Conservation (phyloP, 2,888 invertebrate species). For the Ichneumoninae sp. region DNA sequence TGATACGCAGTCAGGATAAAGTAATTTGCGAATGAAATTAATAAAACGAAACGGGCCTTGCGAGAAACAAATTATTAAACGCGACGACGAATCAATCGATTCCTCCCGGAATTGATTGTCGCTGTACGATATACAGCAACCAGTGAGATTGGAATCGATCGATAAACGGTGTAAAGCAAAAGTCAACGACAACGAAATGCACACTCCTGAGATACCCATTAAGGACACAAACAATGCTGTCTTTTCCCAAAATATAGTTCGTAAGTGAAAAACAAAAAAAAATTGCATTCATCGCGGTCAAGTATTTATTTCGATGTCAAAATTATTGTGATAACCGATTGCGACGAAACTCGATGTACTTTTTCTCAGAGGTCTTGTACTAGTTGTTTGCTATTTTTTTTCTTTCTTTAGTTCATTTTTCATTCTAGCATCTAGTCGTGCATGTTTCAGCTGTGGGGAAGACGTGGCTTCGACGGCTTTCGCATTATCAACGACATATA, state of each 20-base stretch:
- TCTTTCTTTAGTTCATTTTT: not conserved
- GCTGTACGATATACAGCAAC: conserved; percentile 1
- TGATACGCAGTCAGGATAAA: conserved; percentile 26
- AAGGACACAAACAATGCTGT: conserved; percentile 19
- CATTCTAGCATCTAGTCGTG: not conserved
- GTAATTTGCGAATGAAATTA: conserved; percentile 22
- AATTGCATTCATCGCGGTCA: conserved; percentile 34
- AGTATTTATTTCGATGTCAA: conserved; percentile 55
- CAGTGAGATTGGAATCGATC: conserved; percentile 44
- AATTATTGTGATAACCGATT: conserved; percentile 62
- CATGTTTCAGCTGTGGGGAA: too few species aligned
- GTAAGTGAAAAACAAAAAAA: conserved; percentile 33
- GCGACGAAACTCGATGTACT: conserved; percentile 57
- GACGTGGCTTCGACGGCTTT: not conserved
- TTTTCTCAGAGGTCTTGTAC: conserved; percentile 38
- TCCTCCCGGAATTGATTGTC: not conserved
- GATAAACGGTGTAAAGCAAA: conserved; percentile 43
- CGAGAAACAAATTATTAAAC: conserved; percentile 9
- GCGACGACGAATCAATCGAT: not conserved
- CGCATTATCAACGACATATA: not conserved
- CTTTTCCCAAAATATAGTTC: conserved; percentile 20
- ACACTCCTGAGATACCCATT: conserved; percentile 41
- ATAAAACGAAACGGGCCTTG: conserved; percentile 52
- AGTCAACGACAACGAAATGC: conserved; percentile 64
- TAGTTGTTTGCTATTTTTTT: conserved; percentile 9